phyloP scores from a whole-genome alignment of 2,797 vertebrate genomes.

The Phoxinus dragarum region DNA sequence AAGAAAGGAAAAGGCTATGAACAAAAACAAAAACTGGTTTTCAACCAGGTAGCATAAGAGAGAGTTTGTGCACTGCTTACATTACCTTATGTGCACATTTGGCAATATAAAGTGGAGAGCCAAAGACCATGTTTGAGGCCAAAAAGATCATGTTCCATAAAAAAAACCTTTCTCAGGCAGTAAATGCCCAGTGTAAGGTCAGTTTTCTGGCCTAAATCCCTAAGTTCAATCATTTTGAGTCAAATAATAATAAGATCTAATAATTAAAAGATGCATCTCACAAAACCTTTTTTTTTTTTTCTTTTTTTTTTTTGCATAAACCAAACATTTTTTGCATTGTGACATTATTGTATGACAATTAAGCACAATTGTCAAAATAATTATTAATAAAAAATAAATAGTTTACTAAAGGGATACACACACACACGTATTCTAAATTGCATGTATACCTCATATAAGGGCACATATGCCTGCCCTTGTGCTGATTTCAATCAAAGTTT shows the following conservation, averaged over 20 bases:
- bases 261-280: not conserved
- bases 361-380: not conserved
- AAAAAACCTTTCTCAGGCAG: slow-evolving; percentile 10
- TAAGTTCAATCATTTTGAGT: not conserved
- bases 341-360: slow-evolving; percentile 5
- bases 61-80: slow-evolving; percentile 48
- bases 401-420: not conserved
- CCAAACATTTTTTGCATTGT: not conserved
- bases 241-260: not conserved
- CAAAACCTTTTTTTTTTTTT: not conserved
- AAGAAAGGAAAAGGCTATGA: slow-evolving; percentile 21
- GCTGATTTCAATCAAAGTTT: not conserved
- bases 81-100: slow-evolving; percentile 55
- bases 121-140: slow-evolving; percentile 32
- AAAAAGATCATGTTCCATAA: not conserved
- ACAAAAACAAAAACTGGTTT: slow-evolving; percentile 43
- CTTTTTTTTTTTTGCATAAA: not conserved
- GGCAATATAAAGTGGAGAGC: slow-evolving; percentile 53
- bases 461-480: not conserved
- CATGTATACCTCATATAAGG: not conserved
- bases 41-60: slow-evolving; percentile 54
- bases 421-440: not conserved
- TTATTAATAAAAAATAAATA: not conserved
- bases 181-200: slow-evolving; percentile 17
- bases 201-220: slow-evolving; percentile 7